phyloP scores from a whole-genome alignment of 37 sponge, comb jelly and placozoan genomes.

The Spongilla lacustris region DNA sequence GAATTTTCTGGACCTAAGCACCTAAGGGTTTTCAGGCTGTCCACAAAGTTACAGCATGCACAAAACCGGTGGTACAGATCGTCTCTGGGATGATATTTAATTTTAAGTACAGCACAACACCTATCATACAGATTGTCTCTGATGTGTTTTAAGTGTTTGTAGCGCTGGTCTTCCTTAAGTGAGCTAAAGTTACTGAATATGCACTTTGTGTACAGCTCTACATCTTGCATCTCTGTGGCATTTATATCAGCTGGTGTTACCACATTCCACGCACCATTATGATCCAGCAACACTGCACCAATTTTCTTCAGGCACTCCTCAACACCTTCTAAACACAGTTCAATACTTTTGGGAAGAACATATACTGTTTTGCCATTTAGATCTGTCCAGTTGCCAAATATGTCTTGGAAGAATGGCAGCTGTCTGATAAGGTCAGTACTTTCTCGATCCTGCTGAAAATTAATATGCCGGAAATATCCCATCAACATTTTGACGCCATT shows the following conservation, averaged over 20 bases:
- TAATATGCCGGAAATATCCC: conserved; percentile 14
- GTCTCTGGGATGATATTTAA: neutral
- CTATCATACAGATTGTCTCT: conserved; percentile 18
- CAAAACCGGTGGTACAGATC: neutral
- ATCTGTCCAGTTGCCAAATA: conserved; percentile 21
- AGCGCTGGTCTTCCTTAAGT: conserved; percentile 36
- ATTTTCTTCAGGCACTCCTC: conserved; percentile 15
- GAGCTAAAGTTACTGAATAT: conserved; percentile 41
- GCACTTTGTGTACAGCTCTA: conserved; percentile 24
- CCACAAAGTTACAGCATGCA: neutral
- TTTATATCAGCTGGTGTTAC: neutral
- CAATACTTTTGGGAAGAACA: conserved; percentile 15
- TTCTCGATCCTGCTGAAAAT: conserved; percentile 6
- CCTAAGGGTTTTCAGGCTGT: neutral
- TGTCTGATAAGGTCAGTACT: neutral
- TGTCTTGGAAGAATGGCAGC: conserved; percentile 53
- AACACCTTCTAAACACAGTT: conserved; percentile 6
- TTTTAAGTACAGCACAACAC: neutral
- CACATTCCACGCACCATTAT: conserved; percentile 25
- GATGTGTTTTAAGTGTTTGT: conserved; percentile 45
- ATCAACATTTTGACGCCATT: conserved; percentile 7
- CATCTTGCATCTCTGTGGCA: neutral
- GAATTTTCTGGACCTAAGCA: conserved; percentile 31
- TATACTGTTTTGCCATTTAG: conserved; percentile 26
- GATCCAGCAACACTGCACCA: conserved; percentile 25